phyloP scores from a whole-genome alignment of 1,140 invertebrate genomes.

The Cataglyphis hispanica region DNA sequence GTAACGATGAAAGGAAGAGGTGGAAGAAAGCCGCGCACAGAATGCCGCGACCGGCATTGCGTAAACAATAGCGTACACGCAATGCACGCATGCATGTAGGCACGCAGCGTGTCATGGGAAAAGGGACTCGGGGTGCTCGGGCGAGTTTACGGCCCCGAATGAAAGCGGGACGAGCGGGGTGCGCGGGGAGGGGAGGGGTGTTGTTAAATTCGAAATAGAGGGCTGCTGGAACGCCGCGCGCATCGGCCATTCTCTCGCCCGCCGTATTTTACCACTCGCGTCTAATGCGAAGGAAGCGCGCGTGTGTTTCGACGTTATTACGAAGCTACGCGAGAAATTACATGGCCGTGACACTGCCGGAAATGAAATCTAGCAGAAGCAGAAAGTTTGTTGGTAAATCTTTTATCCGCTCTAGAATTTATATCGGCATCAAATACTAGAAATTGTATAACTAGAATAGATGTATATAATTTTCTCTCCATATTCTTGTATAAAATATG shows the following conservation, averaged over 20 bases:
- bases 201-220: constrained; percentile 62
- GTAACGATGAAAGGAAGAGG: constrained; percentile 48
- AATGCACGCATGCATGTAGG: constrained; percentile 56
- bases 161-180: not conserved
- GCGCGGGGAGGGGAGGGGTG: too few species aligned
- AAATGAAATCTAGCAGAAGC: constrained; percentile 23
- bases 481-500: not conserved
- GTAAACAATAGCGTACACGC: constrained; percentile 80
- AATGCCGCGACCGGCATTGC: constrained; percentile 74
- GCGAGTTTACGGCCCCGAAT: not conserved
- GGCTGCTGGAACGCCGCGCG: not conserved
- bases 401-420: not conserved
- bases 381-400: not conserved
- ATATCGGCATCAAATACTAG: not conserved
- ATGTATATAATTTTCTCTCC: not conserved
- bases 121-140: constrained; percentile 40
- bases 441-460: not conserved
- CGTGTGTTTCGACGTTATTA: constrained; percentile 35
- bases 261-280: constrained; percentile 18
- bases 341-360: not conserved
- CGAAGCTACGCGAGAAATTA: constrained; percentile 37
- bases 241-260: not conserved
- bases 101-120: constrained; percentile 63
- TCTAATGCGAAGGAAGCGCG: constrained; percentile 20
- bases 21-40: constrained; percentile 34